Evolutionary conservation across 2,797 vertebrate species (phyloP), one percentile per base, ranked within the genome.

Genomic region (Phalloptychus januarius): DNA sequence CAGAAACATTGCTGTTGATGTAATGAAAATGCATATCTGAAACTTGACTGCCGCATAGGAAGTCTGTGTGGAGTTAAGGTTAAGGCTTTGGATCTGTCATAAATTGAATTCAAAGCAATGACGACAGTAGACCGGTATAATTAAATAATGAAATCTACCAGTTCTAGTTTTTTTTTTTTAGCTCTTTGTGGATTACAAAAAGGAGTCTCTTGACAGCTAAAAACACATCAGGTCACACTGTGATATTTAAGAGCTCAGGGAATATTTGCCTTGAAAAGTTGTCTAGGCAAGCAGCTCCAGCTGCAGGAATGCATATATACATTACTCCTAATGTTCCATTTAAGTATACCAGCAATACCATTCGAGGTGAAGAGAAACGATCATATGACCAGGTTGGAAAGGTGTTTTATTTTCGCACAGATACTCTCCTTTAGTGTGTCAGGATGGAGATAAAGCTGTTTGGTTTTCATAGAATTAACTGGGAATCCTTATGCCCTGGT

Each of bases 201-300:
- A 79, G 71, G 28, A 56, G 70, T 73, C 50, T 77, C 61, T n/a
- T 79, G 50, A 76, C 48, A 77, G 54, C 44, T 84, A 63, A 87
- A 83, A 67, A 74, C 74, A 74, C 74, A 73, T 72, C 72, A 79
- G 72, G 79, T 79, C 10, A 7, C 81, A 25, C 72, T 77, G 69
- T 76, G 65, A 83, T 85, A 77, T 81, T 85, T 80, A 76, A 84
- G 75, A 85, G 74, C 77, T 82, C 65, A 0, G 78, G 73, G 78
- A 85, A 75, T 78, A 78, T 88, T 83, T 87, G 69, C 44, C 63
- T 67, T 70, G 72, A 79, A 82, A 76, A 48, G 70, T 74, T 83
- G 74, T 85, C 56, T 5, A 70, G 42, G 67, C 38, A 72, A 77
- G 70, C 45, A 70, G 65, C 72, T 85, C 36, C 54, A 80, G 76